Evolutionary conservation across 2,797 vertebrate species (phyloP).

Genomic region (Liparis tanakae): DNA sequence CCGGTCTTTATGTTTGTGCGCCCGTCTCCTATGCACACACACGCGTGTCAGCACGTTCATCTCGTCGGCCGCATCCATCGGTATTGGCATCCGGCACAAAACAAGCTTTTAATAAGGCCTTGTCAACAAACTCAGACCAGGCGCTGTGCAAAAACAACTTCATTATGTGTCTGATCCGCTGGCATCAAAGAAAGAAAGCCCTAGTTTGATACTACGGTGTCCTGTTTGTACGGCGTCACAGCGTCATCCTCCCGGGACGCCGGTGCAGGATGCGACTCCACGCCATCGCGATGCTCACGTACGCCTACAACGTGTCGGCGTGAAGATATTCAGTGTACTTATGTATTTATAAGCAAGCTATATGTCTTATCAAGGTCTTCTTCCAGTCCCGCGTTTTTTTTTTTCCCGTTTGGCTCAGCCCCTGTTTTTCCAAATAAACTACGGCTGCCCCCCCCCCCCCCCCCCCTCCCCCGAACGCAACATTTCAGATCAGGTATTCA

Average conservation of each 20-base stretch:
- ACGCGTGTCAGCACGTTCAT: constrained; percentile 48
- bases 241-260: background rate
- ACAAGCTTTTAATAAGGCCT: constrained; percentile 66
- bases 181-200: constrained; percentile 20
- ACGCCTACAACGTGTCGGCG: background rate
- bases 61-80: constrained; percentile 40
- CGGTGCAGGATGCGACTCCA: background rate
- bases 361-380: background rate
- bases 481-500: constrained; percentile 78
- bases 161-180: constrained; percentile 38
- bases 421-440: constrained; percentile 61
- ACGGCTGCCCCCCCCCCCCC: constrained; percentile 41
- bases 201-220: constrained; percentile 20
- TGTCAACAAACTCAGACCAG: constrained; percentile 74
- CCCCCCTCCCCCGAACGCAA: constrained; percentile 68
- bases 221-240: background rate
- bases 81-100: constrained; percentile 51
- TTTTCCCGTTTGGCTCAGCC: constrained; percentile 53
- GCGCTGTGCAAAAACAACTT: constrained; percentile 55
- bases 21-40: constrained; percentile 9
- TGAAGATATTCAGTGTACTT: background rate
- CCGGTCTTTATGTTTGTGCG: constrained; percentile 24
- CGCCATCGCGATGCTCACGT: background rate
- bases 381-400: constrained; percentile 16
- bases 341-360: constrained; percentile 22